These are phyloP conservation scores for Heterodera carotae DNA, from an alignment of 1,140 invertebrate genomes.

Conservation along the genomic window DNA sequence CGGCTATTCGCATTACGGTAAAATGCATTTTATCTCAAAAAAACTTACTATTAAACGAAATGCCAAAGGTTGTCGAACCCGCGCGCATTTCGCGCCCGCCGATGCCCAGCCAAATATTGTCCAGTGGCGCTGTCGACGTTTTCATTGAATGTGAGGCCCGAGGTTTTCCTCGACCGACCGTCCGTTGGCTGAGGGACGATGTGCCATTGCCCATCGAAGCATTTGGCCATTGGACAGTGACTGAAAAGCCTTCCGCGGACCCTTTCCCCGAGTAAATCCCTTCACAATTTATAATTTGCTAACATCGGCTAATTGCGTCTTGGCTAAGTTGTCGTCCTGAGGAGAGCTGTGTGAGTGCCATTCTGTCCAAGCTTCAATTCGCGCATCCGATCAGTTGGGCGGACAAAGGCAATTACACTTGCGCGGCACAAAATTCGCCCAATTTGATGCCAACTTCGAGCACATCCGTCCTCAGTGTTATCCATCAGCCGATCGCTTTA, in stretches of 20 bases:
- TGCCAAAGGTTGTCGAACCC: slow-evolving; percentile 45
- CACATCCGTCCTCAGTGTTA: slow-evolving; percentile 31
- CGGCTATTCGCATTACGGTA: slow-evolving; percentile 38
- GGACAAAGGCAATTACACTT: slow-evolving; percentile 56
- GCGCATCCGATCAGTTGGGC: slow-evolving; percentile 38
- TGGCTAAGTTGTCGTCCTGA: slow-evolving; percentile 9
- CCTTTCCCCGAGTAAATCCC: not conserved
- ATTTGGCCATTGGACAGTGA: slow-evolving; percentile 31
- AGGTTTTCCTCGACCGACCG: slow-evolving; percentile 47
- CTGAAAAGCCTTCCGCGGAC: not conserved
- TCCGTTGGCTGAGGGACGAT: slow-evolving; percentile 52
- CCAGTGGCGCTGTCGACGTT: slow-evolving; percentile 35
- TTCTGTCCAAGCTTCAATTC: slow-evolving; percentile 35
- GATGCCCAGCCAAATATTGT: slow-evolving; percentile 20
- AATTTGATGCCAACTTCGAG: not conserved
- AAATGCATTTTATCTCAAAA: not conserved
- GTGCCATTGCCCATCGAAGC: slow-evolving; percentile 19
- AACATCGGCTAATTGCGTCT: no score
- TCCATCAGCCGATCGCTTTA: slow-evolving; percentile 43
- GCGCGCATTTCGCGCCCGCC: slow-evolving; percentile 33
- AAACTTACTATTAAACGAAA: not conserved
- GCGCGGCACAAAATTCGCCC: slow-evolving; percentile 37
- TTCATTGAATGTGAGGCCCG: slow-evolving; percentile 45
- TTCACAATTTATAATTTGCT: not conserved
- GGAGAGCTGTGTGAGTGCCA: slow-evolving; percentile 38